Evolutionary conservation across 2,888 invertebrate species (phyloP).

Genomic region (Hypomecis punctinalis): DNA sequence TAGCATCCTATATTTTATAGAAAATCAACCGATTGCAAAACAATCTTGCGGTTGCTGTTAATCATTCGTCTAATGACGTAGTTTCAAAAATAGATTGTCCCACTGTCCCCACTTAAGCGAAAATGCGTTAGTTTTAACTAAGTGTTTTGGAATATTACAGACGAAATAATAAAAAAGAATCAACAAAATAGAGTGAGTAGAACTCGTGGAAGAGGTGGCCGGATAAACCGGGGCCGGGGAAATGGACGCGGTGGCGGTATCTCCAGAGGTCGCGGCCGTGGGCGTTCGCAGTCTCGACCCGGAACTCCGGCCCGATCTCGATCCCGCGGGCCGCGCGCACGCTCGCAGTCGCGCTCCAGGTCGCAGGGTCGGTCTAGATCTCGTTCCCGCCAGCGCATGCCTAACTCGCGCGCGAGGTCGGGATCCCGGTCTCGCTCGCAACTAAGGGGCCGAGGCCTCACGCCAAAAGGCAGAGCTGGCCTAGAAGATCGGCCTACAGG

Average conservation of each 20-base stretch:
- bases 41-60: neutral
- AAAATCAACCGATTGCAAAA: neutral
- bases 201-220: constrained; percentile 67
- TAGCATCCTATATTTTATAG: neutral
- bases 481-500: constrained; percentile 60
- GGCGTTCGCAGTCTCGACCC: constrained; percentile 56
- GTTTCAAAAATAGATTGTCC: constrained; percentile 37
- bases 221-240: constrained; percentile 40
- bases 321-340: constrained; percentile 55
- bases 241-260: constrained; percentile 47
- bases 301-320: constrained; percentile 59
- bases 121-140: neutral
- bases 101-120: constrained; percentile 11
- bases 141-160: constrained; percentile 45
- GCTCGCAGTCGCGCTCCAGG: constrained; percentile 59
- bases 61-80: constrained; percentile 32
- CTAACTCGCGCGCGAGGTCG: constrained; percentile 65
- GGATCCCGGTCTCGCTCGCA: constrained; percentile 71
- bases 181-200: constrained; percentile 66
- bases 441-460: constrained; percentile 65
- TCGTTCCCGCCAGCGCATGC: constrained; percentile 55
- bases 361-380: constrained; percentile 59
- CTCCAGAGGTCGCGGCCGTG: constrained; percentile 53
- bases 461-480: constrained; percentile 76
- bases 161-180: constrained; percentile 76